Evolutionary conservation across 2,888 invertebrate genomes (phyloP), one percentile per base, ranked within the genome.

Genomic region (Limenitis camilla): DNA sequence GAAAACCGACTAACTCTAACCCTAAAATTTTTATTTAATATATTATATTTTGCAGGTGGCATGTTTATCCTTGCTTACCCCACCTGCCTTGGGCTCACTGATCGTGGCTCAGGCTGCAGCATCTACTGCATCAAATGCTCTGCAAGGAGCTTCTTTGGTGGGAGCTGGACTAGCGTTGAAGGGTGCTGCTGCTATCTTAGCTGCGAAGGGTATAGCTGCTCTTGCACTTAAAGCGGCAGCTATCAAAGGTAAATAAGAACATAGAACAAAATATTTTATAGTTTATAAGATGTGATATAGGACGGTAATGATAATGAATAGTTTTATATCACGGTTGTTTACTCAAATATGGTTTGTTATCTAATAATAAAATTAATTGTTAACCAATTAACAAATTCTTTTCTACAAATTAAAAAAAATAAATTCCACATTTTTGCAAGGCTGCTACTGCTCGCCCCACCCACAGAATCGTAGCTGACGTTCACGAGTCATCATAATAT

Each of bases 41-140:
- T n/a, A n/a, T n/a, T n/a, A n/a, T n/a, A n/a, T n/a, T 47, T 60
- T 51, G 4, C 61, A 81, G 81, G 43, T 75, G n/a, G 69, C 71
- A 4, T 77, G 74, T 47, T 57, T 78, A 35, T 65, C 70, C 53
- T 48, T 73, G 35, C 53, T 73, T 4, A 35, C 29, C 40, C 68
- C 68, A 66, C 69, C 73, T 28, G 68, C 64, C 0, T 50, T 65
- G 1, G 56, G 66, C 43, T 50, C 59, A 6, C 63, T 68, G 19
- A 44, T 68, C 5, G 63, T 61, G 7, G 64, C 67, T 0, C 65
- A 67, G 44, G 60, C 61, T 30, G 36, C 49, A 3, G 45, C 28
- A 5, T 36, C 11, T 31, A 6, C 36, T 27, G 19, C 19, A 19
- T 19, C 19, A 19, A 19, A 27, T 39, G 40, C 27, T 0, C 40